Evolutionary conservation across 1,140 invertebrate genomes (phyloP).

Genomic region (Trissolcus basalis): DNA sequence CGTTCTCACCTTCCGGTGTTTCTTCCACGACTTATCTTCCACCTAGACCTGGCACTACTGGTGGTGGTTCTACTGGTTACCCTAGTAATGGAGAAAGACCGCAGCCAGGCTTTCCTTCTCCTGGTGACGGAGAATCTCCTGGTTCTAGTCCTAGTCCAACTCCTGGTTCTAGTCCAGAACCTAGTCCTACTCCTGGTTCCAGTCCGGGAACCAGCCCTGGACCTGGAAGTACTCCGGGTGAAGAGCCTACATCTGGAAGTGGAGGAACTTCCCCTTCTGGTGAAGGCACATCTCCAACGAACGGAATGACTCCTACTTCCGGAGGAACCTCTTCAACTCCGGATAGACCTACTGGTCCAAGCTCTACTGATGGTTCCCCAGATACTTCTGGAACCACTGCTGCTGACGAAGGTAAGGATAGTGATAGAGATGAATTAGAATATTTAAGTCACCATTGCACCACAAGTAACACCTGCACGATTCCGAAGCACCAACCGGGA

Average conservation of each 20-base stretch:
- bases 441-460: neutral
- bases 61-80: slow-evolving; percentile 7
- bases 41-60: slow-evolving; percentile 31
- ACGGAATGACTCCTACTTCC: slow-evolving; percentile 2
- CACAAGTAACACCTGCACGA: neutral
- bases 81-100: slow-evolving; percentile 51
- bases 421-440: neutral
- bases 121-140: slow-evolving; percentile 37
- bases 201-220: neutral
- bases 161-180: neutral
- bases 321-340: too few species aligned
- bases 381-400: neutral
- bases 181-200: neutral
- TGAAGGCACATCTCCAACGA: slow-evolving; percentile 5
- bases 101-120: slow-evolving; percentile 63
- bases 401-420: slow-evolving; percentile 11
- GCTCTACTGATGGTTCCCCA: too few species aligned
- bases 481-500: slow-evolving; percentile 21
- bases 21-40: slow-evolving; percentile 69
- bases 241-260: neutral
- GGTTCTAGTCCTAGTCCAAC: neutral
- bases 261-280: neutral
- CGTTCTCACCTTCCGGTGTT: slow-evolving; percentile 47
- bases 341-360: too few species aligned
- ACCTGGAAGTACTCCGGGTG: neutral